Evolutionary conservation across 2,888 invertebrate genomes (phyloP).

Genomic region (Metacarcinus magister): DNA sequence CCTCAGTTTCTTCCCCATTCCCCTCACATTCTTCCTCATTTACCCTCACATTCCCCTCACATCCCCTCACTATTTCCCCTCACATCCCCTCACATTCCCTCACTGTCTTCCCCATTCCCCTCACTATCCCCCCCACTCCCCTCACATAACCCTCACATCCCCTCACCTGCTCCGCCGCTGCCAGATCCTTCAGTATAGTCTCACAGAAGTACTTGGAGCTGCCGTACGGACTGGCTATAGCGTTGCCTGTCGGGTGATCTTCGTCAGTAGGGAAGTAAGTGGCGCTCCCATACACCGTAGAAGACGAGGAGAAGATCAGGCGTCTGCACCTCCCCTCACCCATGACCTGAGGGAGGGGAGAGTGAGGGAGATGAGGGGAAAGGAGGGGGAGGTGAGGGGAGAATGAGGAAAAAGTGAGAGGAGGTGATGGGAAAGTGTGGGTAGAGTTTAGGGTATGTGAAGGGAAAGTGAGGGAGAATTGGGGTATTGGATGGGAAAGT

Average conservation of each 20-base stretch:
- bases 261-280: slow-evolving; percentile 93
- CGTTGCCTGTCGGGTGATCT: slow-evolving; percentile 90
- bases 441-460: neutral
- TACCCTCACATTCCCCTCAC: neutral
- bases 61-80: no score
- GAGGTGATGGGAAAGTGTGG: no score
- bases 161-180: slow-evolving; percentile 91
- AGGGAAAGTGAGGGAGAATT: no score
- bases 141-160: slow-evolving; percentile 83
- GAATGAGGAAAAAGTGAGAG: no score
- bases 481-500: neutral
- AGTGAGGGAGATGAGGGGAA: neutral
- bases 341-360: slow-evolving; percentile 88
- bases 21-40: neutral
- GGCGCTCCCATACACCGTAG: slow-evolving; percentile 97
- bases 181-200: slow-evolving; percentile 95
- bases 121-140: neutral
- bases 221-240: slow-evolving; percentile 96
- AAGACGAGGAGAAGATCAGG: slow-evolving; percentile 94
- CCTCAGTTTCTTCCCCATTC: neutral
- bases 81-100: no score
- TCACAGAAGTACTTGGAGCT: slow-evolving; percentile 97
- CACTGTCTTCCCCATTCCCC: neutral
- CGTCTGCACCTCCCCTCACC: slow-evolving; percentile 89
- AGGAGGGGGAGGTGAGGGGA: neutral